phyloP scores from a whole-genome alignment of 2,113 vertebrate species.

The Chaetodon auriga region DNA sequence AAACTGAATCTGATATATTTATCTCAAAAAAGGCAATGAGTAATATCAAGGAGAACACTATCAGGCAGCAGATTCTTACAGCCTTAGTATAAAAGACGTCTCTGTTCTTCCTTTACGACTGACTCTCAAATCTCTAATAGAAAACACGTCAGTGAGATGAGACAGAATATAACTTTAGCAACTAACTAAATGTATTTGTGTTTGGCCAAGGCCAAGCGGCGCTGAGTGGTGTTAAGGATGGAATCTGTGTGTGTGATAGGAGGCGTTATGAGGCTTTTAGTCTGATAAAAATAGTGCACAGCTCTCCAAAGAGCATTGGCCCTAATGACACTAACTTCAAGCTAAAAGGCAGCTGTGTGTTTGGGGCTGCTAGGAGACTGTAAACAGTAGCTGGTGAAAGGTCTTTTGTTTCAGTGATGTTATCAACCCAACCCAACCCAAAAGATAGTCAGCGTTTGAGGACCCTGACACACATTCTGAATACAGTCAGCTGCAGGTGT shows the following conservation, averaged over 20 bases:
- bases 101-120: background rate
- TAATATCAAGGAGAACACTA: background rate
- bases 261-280: constrained; percentile 33
- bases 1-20: background rate
- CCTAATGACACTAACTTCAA: background rate
- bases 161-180: constrained; percentile 9
- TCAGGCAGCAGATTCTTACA: background rate
- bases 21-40: background rate
- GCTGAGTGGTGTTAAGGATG: constrained; percentile 8
- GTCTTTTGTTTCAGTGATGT: background rate
- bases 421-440: constrained; percentile 2
- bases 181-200: background rate
- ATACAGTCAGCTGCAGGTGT: background rate
- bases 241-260: constrained; percentile 26
- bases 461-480: background rate
- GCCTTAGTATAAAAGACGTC: background rate
- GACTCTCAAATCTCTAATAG: background rate
- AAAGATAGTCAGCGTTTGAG: background rate
- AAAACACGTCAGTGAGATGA: constrained; percentile 7
- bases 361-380: background rate
- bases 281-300: constrained; percentile 61
- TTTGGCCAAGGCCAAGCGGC: background rate
- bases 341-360: background rate
- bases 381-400: background rate
- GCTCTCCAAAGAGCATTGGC: background rate